These are phyloP conservation scores for Stenotaenia linearis DNA, from an alignment of 2,888 invertebrate genomes.

Conservation along the genomic window DNA sequence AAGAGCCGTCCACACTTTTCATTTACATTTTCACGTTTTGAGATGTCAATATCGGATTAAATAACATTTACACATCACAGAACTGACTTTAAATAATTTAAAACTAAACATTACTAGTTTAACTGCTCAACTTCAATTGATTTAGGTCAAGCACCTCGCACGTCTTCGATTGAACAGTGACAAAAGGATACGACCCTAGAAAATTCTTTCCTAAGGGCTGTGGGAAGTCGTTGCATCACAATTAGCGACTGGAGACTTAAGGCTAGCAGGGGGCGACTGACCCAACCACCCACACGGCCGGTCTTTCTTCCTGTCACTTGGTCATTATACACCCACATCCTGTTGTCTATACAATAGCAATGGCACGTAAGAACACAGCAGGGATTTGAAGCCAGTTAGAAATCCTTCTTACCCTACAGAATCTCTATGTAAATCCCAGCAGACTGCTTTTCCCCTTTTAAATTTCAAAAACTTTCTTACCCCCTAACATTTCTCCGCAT, in stretches of 20 bases:
- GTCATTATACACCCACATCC: constrained; percentile 26
- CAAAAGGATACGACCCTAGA: not conserved
- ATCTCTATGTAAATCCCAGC: constrained; percentile 5
- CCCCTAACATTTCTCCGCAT: not conserved
- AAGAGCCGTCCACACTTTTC: not conserved
- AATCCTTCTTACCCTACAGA: not conserved
- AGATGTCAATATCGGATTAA: too few species aligned
- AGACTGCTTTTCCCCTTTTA: not conserved
- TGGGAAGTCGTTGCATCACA: constrained; percentile 21
- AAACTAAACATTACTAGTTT: not conserved
- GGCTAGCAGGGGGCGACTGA: constrained; percentile 24
- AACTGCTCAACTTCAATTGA: not conserved
- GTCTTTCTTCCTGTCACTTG: constrained; percentile 20
- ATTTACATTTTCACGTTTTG: too few species aligned
- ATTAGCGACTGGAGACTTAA: constrained; percentile 17
- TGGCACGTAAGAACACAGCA: constrained; percentile 17
- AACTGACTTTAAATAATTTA: not conserved
- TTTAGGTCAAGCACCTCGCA: not conserved
- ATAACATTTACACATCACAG: too few species aligned
- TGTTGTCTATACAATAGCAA: constrained; percentile 21
- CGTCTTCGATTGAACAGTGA: not conserved
- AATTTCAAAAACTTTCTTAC: not conserved
- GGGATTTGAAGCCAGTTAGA: not conserved
- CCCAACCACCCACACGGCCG: constrained; percentile 21
- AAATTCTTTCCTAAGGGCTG: constrained; percentile 4